These are phyloP conservation scores for Cheirogaleus major DNA, from an alignment of 2,797 vertebrate genomes.

Conservation along the genomic window DNA sequence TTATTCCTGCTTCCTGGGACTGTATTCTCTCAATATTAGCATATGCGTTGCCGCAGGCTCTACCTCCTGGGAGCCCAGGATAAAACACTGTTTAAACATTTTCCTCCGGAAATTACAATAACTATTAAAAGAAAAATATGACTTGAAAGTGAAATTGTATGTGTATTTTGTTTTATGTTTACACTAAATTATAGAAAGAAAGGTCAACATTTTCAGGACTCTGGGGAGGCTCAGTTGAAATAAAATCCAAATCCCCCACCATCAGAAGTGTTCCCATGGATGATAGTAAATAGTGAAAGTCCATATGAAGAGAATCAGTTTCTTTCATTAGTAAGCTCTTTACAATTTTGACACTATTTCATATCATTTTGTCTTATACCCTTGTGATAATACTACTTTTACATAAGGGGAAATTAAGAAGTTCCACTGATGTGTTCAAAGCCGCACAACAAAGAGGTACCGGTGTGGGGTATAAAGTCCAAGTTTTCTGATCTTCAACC, in stretches of 20 bases:
- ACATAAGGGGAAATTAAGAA: not conserved
- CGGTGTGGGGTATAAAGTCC: not conserved
- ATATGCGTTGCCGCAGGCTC: not conserved
- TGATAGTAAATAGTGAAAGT: not conserved
- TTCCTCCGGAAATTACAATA: not conserved
- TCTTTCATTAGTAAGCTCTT: not conserved
- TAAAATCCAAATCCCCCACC: not conserved
- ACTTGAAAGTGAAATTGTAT: not conserved
- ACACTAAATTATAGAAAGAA: not conserved
- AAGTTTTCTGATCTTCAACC: not conserved
- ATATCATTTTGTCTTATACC: not conserved
- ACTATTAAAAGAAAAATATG: not conserved
- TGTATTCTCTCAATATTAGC: not conserved
- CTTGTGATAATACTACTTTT: not conserved
- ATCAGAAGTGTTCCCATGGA: not conserved
- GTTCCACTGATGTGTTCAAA: not conserved
- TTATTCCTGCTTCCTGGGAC: not conserved
- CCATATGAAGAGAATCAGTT: not conserved
- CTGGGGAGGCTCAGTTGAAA: not conserved
- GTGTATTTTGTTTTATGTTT: not conserved
- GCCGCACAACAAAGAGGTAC: not conserved
- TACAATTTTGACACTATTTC: not conserved
- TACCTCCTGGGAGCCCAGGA: not conserved
- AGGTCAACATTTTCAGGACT: not conserved
- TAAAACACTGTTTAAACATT: slow-evolving; percentile 4